Evolutionary conservation across 2,888 invertebrate species (phyloP), one percentile per base, ranked within the genome.

Genomic region (Zaprionus obscuricornis): DNA sequence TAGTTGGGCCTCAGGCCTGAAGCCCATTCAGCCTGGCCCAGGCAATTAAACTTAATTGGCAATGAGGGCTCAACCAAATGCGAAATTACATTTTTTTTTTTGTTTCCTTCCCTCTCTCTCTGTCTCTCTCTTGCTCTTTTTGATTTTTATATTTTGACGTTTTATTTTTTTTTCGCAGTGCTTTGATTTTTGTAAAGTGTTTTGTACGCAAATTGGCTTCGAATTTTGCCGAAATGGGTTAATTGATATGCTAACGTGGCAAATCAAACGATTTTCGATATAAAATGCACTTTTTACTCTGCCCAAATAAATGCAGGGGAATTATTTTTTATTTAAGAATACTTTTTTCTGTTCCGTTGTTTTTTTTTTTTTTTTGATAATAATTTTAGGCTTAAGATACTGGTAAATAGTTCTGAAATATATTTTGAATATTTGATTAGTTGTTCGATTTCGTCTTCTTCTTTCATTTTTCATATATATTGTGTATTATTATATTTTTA

Each of bases 11-110:
- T 29, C 29, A 8, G 37, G 62, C 62, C 66, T 39, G 52, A 5
- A 46, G 3, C 56, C 52, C 36, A 50, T 62, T 62, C 49, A 51
- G 71, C 62, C 62, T 62, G 52, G 29, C 27, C 56, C 72, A 60
- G 79, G 74, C 78, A 78, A 78, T 78, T 78, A 78, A 79, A 74
- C 76, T 79, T 83, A 78, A 78, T 78, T 82, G 78, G 83, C 78
- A 82, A 71, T 70, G 75, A 73, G 73, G 70, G 54, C 54, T 39
- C 51, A 59, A 46, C 59, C 51, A 55, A 59, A 54, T 51, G 51
- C 26, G 8, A 60, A 52, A 40, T 49, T 37, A 59, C 17, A 26
- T 27, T 3, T 37, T 59, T 57, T 42, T 52, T 64, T 50, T 45
- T 50, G 18, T 22, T 36, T 37, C 27, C 22, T 20, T 20, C 18